A percentile compares a stretch with the other conserved stretches of the same genome.
These are phyloP conservation scores for Apostichopus californicus DNA, from an alignment of 35 echinoderm and acorn worm genomes.

Conservation along the genomic window DNA sequence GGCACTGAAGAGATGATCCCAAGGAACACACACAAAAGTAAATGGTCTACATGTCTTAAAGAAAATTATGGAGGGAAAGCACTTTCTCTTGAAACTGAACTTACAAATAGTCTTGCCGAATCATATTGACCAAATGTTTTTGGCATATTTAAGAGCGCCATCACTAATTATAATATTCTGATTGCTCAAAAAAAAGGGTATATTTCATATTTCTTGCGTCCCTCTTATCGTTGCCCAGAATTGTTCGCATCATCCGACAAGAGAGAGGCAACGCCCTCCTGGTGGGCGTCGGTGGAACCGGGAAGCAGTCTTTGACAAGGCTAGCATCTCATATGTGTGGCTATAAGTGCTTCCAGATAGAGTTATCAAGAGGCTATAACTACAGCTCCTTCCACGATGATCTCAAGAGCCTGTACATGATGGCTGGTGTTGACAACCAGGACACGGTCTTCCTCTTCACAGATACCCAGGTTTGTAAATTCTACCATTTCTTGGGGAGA, in stretches of 20 bases:
- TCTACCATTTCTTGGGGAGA: not conserved
- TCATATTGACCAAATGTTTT: too few relatives aligned
- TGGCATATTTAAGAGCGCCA: too few relatives aligned
- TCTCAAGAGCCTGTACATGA: slow-evolving; percentile 92
- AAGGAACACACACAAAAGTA: too few relatives aligned
- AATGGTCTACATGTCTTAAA: too few relatives aligned
- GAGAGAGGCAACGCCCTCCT: slow-evolving; percentile 95
- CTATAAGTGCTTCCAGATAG: slow-evolving; percentile 99
- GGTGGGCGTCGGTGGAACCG: slow-evolving; percentile 95
- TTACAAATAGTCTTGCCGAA: too few relatives aligned
- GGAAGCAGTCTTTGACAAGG: slow-evolving; percentile 89
- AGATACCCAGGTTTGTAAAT: slow-evolving; percentile 81
- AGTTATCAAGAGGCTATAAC: slow-evolving; percentile 83
- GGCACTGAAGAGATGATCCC: too few relatives aligned
- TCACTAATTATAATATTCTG: not conserved
- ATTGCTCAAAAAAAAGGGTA: not conserved
- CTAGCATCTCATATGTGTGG: slow-evolving; percentile 93
- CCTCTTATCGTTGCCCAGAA: slow-evolving; percentile 37
- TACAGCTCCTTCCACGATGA: slow-evolving; percentile 97
- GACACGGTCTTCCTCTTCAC: slow-evolving; percentile 98
- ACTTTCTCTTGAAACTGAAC: too few relatives aligned
- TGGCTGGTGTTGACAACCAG: slow-evolving; percentile 87
- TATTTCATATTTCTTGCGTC: not conserved
- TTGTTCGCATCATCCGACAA: slow-evolving; percentile 96
- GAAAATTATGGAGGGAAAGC: too few relatives aligned